These are phyloP conservation scores for Kradibia gibbosae DNA, from an alignment of 1,140 invertebrate genomes.

Conservation along the genomic window DNA sequence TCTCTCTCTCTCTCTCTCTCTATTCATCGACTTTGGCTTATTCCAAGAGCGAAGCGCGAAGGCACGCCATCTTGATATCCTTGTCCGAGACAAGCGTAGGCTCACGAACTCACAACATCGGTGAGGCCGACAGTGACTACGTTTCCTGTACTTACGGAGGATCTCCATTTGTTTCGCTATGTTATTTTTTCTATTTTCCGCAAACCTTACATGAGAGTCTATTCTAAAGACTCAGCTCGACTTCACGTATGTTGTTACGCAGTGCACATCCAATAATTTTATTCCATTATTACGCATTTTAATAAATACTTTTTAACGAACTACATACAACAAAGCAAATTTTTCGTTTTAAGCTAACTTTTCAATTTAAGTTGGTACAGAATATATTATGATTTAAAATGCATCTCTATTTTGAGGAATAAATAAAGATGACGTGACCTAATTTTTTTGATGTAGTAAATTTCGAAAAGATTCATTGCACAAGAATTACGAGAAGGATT, in stretches of 20 bases:
- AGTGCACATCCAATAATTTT: neutral
- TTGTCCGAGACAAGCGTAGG: slow-evolving; percentile 28
- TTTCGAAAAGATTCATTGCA: no score
- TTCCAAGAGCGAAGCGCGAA: slow-evolving; percentile 35
- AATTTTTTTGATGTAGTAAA: no score
- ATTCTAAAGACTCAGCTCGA: neutral
- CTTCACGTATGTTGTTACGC: neutral
- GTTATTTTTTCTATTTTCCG: slow-evolving; percentile 31
- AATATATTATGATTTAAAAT: no score
- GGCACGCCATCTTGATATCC: slow-evolving; percentile 48
- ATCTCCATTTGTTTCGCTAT: slow-evolving; percentile 28
- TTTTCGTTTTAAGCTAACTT: no score
- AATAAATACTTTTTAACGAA: neutral
- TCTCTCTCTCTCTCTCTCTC: neutral
- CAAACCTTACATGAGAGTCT: neutral
- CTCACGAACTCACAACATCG: slow-evolving; percentile 13
- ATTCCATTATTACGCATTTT: neutral
- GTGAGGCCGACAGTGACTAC: slow-evolving; percentile 1
- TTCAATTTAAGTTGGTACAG: no score
- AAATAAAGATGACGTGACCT: no score
- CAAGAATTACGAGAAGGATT: no score
- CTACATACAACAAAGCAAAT: neutral
- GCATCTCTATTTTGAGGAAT: no score
- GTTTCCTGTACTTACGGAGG: slow-evolving; percentile 31
- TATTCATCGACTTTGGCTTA: neutral